Base-by-base conservation (phyloP, 2,113 vertebrate genomes). In the Origma solitaria region DNA sequence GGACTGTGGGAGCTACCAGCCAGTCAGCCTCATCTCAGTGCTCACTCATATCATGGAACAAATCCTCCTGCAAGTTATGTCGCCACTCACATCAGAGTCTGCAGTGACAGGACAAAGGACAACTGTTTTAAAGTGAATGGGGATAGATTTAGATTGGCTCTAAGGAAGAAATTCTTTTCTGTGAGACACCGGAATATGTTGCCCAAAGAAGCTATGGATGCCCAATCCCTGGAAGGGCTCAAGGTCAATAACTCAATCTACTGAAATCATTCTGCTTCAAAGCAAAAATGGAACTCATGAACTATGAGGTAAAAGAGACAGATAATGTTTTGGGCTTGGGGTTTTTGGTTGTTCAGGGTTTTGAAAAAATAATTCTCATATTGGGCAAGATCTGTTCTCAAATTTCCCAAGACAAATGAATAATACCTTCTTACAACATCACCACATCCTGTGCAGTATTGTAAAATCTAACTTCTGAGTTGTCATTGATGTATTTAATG, bases 341-440 rank as follows among this genome's bases (percentile, higher is more conserved):
- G 2, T 2, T 35, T 47, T 45, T 10, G 2, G 14, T 23, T 64
- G 13, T 10, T 35, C 6, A 13, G 15, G 37, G n/a, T 20, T 44
- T 44, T 30, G 28, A 13, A 24, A 50, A 50, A 35, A 7, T 42
- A 38, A 40, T n/a, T 31, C 38, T 40, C 90, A 70, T 33, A 60
- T 66, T 83, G 38, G n/a, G 83, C 58, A 94, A 90, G 58, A 61
- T 21, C 72, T 76, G 75, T 66, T 87, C 66, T 62, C 60, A 72
- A 69, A 81, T 49, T 72, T 85, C 69, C 82, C 27, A 78, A 84
- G 79, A 93, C 13, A 77, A 88, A 94, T 88, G 54, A 96, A 94
- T 83, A 96, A 86, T 92, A 68, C 25, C n/a, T 58, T 88, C 37
- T 69, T 88, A 81, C 90, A 83, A 89, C 82, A 91, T 54, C 61